These are phyloP conservation scores for Melopsittacus undulatus DNA, from an alignment of 2,797 vertebrate genomes.

Conservation along the genomic window DNA sequence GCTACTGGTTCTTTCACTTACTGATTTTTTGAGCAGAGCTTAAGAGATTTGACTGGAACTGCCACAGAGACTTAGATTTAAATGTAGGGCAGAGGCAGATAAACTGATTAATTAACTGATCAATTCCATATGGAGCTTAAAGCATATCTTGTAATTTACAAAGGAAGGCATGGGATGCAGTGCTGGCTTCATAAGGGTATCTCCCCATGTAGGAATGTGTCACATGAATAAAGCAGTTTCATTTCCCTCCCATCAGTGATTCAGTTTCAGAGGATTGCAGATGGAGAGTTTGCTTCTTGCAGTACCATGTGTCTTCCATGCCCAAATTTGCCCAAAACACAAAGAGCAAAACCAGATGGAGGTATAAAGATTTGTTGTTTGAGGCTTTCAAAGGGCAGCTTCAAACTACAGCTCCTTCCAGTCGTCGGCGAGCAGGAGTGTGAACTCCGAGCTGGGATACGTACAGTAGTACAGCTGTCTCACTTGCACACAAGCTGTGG, in stretches of 20 bases:
- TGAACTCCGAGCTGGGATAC: not conserved
- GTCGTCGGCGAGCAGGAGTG: not conserved
- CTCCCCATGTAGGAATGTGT: not conserved
- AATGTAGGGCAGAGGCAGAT: conserved; percentile 47
- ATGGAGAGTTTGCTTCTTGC: not conserved
- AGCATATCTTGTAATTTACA: not conserved
- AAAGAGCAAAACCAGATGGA: not conserved
- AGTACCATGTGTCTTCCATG: not conserved
- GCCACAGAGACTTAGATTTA: conserved; percentile 13
- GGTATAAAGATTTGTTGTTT: not conserved
- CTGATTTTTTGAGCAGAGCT: conserved; percentile 13
- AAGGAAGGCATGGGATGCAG: not conserved
- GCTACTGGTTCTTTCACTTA: not conserved
- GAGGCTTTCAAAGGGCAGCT: not conserved
- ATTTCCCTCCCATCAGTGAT: not conserved
- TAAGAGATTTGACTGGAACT: conserved; percentile 32
- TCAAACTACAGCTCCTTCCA: not conserved
- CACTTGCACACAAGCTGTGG: not conserved
- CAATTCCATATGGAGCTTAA: conserved; percentile 44
- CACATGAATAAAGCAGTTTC: not conserved
- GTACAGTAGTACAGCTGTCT: not conserved
- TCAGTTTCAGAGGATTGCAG: not conserved
- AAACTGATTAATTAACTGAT: conserved; percentile 66
- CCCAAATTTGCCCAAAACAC: not conserved
- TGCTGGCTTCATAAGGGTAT: not conserved